Conservation (phyloP, 1,140 invertebrate genomes). For the Mercenaria mercenaria region DNA sequence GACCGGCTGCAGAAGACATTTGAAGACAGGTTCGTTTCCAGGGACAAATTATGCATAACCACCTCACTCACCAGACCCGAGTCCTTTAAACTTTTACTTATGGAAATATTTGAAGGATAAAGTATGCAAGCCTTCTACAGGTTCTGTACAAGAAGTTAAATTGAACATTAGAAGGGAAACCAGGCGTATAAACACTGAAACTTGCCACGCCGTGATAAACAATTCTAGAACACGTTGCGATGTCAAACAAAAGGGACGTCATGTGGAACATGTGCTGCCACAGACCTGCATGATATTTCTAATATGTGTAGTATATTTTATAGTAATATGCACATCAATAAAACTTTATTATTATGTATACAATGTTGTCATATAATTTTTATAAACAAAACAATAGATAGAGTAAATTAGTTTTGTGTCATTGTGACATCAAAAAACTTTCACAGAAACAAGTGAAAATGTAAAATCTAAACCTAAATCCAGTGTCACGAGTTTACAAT, state of each 20-base stretch:
- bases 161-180: slow-evolving; percentile 17
- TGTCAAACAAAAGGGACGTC: slow-evolving; percentile 14
- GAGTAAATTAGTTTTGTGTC: no score
- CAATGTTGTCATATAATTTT: no score
- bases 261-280: not conserved
- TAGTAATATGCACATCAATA: no score
- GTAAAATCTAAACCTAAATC: no score
- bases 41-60: not conserved
- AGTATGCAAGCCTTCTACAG: not conserved
- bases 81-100: not conserved
- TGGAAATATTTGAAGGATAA: not conserved
- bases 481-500: no score
- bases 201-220: not conserved
- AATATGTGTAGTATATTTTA: no score
- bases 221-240: not conserved
- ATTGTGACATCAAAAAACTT: no score
- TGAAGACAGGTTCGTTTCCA: not conserved
- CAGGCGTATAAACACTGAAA: not conserved
- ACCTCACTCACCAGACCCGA: slow-evolving; percentile 27
- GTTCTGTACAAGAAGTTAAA: not conserved
- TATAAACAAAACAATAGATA: no score
- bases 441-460: no score
- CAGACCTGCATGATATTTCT: no score
- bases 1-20: not conserved
- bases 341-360: no score